phyloP scores from a whole-genome alignment of 2,888 invertebrate genomes.

The Melanargia galathea region DNA sequence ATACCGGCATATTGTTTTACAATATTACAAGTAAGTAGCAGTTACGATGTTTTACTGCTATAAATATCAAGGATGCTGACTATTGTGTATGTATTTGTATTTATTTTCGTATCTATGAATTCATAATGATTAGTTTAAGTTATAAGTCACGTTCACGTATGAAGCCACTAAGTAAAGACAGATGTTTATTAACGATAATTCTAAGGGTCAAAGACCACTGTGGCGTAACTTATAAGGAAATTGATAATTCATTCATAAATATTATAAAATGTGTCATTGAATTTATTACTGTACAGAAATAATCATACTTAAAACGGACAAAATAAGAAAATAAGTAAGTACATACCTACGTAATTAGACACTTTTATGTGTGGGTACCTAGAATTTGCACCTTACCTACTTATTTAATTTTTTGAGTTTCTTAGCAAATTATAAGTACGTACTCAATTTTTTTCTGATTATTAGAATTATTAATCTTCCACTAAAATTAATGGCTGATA shows the following conservation, averaged over 20 bases:
- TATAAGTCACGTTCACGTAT: slow-evolving; percentile 9
- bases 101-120: not conserved
- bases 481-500: too few species aligned
- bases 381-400: too few species aligned
- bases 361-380: too few species aligned
- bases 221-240: not conserved
- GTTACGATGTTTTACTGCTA: slow-evolving; percentile 11
- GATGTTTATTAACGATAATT: slow-evolving; percentile 15
- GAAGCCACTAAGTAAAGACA: slow-evolving; percentile 3
- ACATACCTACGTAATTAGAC: too few species aligned
- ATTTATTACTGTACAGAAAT: too few species aligned
- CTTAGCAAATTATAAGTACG: too few species aligned
- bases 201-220: slow-evolving; percentile 24
- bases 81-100: not conserved
- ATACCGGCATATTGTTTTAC: slow-evolving; percentile 53
- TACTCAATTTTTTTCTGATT: too few species aligned
- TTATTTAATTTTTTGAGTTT: too few species aligned
- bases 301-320: too few species aligned
- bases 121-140: not conserved
- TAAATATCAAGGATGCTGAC: not conserved
- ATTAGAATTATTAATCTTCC: too few species aligned
- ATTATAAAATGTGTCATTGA: too few species aligned
- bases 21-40: slow-evolving; percentile 39
- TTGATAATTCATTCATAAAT: not conserved
- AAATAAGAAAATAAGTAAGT: too few species aligned